Base-by-base conservation (phyloP, 2,797 vertebrate genomes). In the Argentina silus region DNA sequence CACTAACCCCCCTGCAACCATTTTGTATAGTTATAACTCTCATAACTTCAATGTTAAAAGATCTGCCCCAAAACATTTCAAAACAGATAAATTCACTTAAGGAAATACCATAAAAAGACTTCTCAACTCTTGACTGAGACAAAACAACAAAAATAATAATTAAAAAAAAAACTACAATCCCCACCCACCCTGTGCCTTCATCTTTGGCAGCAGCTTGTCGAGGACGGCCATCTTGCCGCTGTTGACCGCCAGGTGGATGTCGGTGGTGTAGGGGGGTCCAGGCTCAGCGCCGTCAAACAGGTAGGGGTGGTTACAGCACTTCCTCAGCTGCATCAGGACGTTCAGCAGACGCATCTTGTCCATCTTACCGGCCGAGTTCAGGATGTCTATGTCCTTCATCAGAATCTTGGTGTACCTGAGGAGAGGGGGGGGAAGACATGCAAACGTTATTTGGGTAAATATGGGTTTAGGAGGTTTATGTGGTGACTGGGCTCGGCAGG, bases 311-410 rank as follows among this genome's bases (percentile, higher is more conserved):
- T 99, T 99, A 85, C 98, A 99, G 87, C 97, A 99, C 60, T 99
- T 99, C 70, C 97, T 93, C 83, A 99, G 92, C 92, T 99, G 97
- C 97, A 99, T 99, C 75, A 99, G 91, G 55, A 98, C 96, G 73
- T 99, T 99, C 82, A 99, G 79, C 45, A 99, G 91, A 42, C 98
- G 95, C 97, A 98, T 99, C 88, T 99, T 99, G 90, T 99, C 98
- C 94, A 96, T 96, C 89, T 98, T 99, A 14, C 98, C 98, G n/a
- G 97, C 95, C 0, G 98, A 98, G 86, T 99, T 99, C 83, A 99
- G 79, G 75, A 99, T 99, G 84, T 99, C 98, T 60, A 99, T 99
- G 85, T 99, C 97, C 89, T 99, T 99, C 97, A 99, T 99, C 84
- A 99, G 90, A 84, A 99, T 99, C 80, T 95, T 95, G 9, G 98